Percentiles rank a stretch among this genome's conserved stretches.
These are phyloP conservation scores for Caenorhabditis sulstoni DNA, from an alignment of 2,888 invertebrate species.

Conservation along the genomic window DNA sequence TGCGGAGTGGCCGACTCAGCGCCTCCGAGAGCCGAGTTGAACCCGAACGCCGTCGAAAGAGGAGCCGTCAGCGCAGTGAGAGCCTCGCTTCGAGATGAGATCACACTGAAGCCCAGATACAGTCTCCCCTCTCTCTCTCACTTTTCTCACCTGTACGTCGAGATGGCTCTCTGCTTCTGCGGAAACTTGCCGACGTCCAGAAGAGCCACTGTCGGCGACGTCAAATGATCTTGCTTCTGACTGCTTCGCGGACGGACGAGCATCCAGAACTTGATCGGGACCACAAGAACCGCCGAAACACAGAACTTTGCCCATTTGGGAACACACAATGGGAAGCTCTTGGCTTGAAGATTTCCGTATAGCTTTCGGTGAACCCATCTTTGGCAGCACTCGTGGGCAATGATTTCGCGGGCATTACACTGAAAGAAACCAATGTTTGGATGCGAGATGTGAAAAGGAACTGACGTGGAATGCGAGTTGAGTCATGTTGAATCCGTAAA, in stretches of 20 bases:
- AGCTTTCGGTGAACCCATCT: slow-evolving; percentile 82
- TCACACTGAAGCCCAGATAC: slow-evolving; percentile 53
- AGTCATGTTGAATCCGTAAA: slow-evolving; percentile 70
- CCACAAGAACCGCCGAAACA: slow-evolving; percentile 71
- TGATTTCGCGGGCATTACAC: slow-evolving; percentile 79
- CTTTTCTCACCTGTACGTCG: slow-evolving; percentile 65
- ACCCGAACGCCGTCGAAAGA: slow-evolving; percentile 53
- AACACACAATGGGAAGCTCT: slow-evolving; percentile 52
- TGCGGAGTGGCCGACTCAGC: slow-evolving; percentile 69
- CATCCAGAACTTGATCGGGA: slow-evolving; percentile 74
- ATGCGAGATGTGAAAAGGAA: too few relatives aligned
- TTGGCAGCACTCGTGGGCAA: slow-evolving; percentile 83
- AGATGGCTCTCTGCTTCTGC: slow-evolving; percentile 69
- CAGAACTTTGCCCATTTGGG: slow-evolving; percentile 76
- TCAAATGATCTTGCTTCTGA: slow-evolving; percentile 31
- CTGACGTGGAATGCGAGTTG: slow-evolving; percentile 76
- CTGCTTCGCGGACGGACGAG: slow-evolving; percentile 64
- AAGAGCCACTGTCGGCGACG: slow-evolving; percentile 75
- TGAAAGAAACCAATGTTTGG: slow-evolving; percentile 10
- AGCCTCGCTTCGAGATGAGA: slow-evolving; percentile 69
- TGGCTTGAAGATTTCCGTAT: slow-evolving; percentile 76
- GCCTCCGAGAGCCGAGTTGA: slow-evolving; percentile 54
- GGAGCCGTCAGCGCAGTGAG: slow-evolving; percentile 65
- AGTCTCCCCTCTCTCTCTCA: not conserved
- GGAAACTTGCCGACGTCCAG: slow-evolving; percentile 70